Base-by-base conservation (phyloP, 2,888 invertebrate genomes). In the Cryptocheilus praepositus region DNA sequence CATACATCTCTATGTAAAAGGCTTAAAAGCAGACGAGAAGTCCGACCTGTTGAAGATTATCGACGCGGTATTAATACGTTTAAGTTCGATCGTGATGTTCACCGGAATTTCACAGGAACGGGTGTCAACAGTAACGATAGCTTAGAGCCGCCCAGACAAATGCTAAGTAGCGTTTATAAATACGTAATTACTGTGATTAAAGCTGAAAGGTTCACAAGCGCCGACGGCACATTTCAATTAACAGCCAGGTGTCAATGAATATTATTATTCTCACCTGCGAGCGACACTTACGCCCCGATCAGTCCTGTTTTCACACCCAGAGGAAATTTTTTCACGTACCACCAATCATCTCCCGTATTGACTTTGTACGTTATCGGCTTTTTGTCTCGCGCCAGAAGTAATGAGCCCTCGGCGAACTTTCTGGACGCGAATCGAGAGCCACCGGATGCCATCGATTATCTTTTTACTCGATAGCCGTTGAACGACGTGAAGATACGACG, bases 191-290 rank as follows among this genome's bases (percentile, higher is more conserved):
- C 58, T 28, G 67, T 70, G 64, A 74, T 74, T 74, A 61, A 57
- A 59, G 49, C 46, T 65, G 64, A 44, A 69, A 68, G 63, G 44
- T 54, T 44, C 55, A 49, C 61, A 62, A 57, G 51, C 55, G 59
- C 57, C 45, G 63, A 51, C 44, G 67, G 64, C 62, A 56, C 63
- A 62, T 61, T 73, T 71, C 69, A 77, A 76, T 76, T 76, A 76
- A 76, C 71, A 53, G 43, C 56, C 64, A 73, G 66, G 61, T 69
- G 73, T 71, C 69, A 66, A 76, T 71, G 62, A 73, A 73, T 71
- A 68, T 69, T 70, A 73, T 71, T 74, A 58, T 54, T 53, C 59
- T 57, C 51, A 65, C 51, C 28, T 54, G 43, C 49, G 21, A 16
- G 21, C 21, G 11, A 22, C 52, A 15, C 22, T 65, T 36, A 25